These are phyloP conservation scores for Physella acuta DNA, from an alignment of 1,140 invertebrate species.

Conservation along the genomic window DNA sequence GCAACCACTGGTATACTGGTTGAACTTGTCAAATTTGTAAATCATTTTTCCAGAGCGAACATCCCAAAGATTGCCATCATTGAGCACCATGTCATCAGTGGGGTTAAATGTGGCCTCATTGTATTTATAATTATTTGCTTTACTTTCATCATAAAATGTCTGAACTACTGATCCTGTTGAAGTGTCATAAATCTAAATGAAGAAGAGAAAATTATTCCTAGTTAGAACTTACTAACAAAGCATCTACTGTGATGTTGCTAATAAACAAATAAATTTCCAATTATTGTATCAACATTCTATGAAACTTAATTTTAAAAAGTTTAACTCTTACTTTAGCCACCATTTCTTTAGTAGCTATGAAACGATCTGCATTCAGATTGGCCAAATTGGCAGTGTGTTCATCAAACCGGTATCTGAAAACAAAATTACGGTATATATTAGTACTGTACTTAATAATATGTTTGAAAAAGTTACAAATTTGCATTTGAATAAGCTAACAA, in stretches of 20 bases:
- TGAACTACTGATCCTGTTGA: slow-evolving; percentile 75
- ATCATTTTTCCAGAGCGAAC: slow-evolving; percentile 70
- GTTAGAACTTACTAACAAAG: no score
- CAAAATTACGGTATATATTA: no score
- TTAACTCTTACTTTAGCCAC: slow-evolving; percentile 68
- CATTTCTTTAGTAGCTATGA: slow-evolving; percentile 74
- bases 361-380: slow-evolving; percentile 79
- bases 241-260: no score
- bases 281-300: no score
- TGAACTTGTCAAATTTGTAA: slow-evolving; percentile 97
- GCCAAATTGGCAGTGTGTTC: slow-evolving; percentile 91
- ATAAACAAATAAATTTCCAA: no score
- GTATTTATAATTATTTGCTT: slow-evolving; percentile 88
- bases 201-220: neutral
- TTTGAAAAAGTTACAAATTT: no score
- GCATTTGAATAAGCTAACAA: no score
- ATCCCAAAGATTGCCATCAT: slow-evolving; percentile 96
- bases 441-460: no score
- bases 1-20: slow-evolving; percentile 89
- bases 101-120: slow-evolving; percentile 93
- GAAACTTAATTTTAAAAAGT: no score
- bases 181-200: slow-evolving; percentile 82
- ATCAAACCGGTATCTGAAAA: slow-evolving; percentile 64
- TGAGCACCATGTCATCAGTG: slow-evolving; percentile 88
- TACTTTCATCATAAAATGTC: slow-evolving; percentile 72